Conservation (phyloP, 2,888 invertebrate species). For the Petrolisthes cinctipes region DNA sequence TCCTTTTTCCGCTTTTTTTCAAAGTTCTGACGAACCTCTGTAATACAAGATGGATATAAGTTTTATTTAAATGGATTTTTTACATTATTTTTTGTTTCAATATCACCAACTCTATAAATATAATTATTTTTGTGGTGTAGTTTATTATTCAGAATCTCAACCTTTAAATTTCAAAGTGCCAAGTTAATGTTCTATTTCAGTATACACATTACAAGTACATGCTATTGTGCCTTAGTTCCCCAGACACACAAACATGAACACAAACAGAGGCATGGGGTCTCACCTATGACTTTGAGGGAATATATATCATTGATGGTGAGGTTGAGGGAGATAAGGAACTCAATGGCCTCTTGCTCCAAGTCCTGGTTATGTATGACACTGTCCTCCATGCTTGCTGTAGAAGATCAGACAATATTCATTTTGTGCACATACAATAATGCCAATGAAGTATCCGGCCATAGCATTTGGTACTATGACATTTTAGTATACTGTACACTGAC, state of each 20-base stretch:
- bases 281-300: conserved; percentile 36
- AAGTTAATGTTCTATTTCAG: too few species aligned
- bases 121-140: too few species aligned
- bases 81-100: too few species aligned
- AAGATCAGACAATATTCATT: not conserved
- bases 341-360: conserved; percentile 46
- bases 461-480: too few species aligned
- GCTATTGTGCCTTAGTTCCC: not conserved
- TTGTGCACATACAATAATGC: not conserved
- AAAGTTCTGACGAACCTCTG: conserved; percentile 46
- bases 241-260: not conserved
- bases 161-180: too few species aligned
- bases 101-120: too few species aligned
- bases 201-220: too few species aligned
- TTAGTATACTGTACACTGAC: too few species aligned
- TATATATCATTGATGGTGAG: conserved; percentile 35
- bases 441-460: too few species aligned
- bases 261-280: not conserved
- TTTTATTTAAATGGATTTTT: too few species aligned
- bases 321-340: conserved; percentile 43
- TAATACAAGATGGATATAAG: not conserved
- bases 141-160: too few species aligned
- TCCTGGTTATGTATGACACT: conserved; percentile 5
- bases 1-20: conserved; percentile 29
- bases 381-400: conserved; percentile 14